Evolutionary conservation across 64 coral and sea anemone species (phyloP), one percentile per base, ranked within the genome.

Genomic region (Porites australiensis): DNA sequence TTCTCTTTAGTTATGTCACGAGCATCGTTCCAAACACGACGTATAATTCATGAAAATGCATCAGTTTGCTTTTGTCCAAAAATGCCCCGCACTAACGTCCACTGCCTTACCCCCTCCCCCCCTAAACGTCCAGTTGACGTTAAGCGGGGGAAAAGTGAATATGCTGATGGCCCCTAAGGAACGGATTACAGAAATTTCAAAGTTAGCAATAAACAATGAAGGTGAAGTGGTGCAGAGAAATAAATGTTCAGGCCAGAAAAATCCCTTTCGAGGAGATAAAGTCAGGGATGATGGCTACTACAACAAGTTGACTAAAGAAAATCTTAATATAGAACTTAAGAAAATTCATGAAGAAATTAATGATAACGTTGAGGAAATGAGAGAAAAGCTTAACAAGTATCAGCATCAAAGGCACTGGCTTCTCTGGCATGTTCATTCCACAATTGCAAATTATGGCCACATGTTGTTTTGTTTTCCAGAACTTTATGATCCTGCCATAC

Each of bases 351-450:
- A 90, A 64, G 23, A 57, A 46, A 13, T 48, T 5, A 20, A 8
- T 64, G 88, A 64, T 4, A 45, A 48, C 5, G 13, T 66, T n/a
- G 48, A 62, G n/a, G 44, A 79, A 77, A 90, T 74, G 44, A 79
- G 51, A 71, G 12, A 66, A 22, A 7, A 22, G 2, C 58, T 90
- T 10, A 79, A 90, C 6, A 53, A 12, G 6, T 64, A 48, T 65
- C 61, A 78, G 62, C 60, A 61, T 18, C 4, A 77, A 67, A 70
- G 88, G 47, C 74, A 90, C 75, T 90, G 88, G 75, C 67, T 90
- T 16, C 23, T 90, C 4, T 90, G 88, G 88, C 88, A 90, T 90
- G 88, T 66, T 58, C 88, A 90, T 15, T 79, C 60, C 6, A 52
- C 77, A 5, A 8, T 90, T 52, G 74, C 88, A 64, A 90, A 90